These are phyloP conservation scores for Eilema griseolum DNA, from an alignment of 2,888 invertebrate species.

Conservation along the genomic window DNA sequence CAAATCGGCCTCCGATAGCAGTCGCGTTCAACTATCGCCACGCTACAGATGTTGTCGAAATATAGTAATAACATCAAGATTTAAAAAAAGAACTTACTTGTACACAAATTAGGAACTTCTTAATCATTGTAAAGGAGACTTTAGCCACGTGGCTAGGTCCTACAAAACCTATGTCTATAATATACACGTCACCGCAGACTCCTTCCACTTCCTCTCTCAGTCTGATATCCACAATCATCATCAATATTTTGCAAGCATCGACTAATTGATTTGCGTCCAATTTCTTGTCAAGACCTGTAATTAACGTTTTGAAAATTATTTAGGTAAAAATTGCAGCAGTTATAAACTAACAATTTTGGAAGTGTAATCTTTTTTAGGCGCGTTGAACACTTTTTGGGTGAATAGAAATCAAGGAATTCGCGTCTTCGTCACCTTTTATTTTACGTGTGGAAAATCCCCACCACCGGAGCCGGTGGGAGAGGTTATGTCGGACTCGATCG, in stretches of 20 bases:
- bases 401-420: no score
- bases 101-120: conserved; percentile 94
- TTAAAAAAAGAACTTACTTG: conserved; percentile 76
- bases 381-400: no score
- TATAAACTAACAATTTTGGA: not conserved
- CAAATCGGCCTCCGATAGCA: no score
- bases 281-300: conserved; percentile 84
- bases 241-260: conserved; percentile 91
- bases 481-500: no score
- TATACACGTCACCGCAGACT: conserved; percentile 93
- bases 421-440: no score
- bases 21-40: no score
- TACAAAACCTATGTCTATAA: conserved; percentile 92
- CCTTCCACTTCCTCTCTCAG: conserved; percentile 92
- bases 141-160: conserved; percentile 92
- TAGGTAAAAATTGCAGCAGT: no score
- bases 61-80: no score
- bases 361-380: no score
- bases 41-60: no score
- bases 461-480: no score
- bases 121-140: conserved; percentile 91
- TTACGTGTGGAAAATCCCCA: no score
- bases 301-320: not conserved
- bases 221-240: conserved; percentile 94
- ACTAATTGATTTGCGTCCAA: conserved; percentile 89